Base-by-base conservation (phyloP, 2,113 vertebrate genomes). In the Eleginops maclovinus region DNA sequence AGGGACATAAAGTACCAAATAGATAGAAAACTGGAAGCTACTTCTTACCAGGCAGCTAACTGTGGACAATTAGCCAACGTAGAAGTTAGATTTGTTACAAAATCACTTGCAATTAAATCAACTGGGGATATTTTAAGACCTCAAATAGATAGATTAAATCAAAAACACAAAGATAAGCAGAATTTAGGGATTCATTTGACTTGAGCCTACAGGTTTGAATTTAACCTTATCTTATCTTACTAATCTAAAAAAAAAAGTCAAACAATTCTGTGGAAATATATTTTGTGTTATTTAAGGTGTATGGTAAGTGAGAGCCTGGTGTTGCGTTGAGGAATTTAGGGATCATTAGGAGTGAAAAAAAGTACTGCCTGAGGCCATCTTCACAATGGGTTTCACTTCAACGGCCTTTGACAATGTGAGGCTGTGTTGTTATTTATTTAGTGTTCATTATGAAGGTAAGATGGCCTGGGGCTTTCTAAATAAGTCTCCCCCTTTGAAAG, bases 341-440 rank as follows among this genome's bases (percentile, higher is more conserved):
- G 31, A 19, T 47, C 40, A 51, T 72, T 58, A 22, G 36, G 59
- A 17, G 6, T 13, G 17, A 51, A 51, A 51, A 49, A 75, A 74
- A 81, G 64, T 7, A 17, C 28, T 21, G 55, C 56, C 47, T 43
- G 50, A 44, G 60, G 83, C 59, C 3, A 11, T 11, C 4, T 7
- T 49, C 14, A 67, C 59, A 58, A 46, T 44, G 15, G 26, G 51
- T 43, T 54, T 74, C 64, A 31, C 63, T 59, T 68, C 13, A 44
- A 14, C 54, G 28, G 13, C 50, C 70, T 68, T 14, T 24, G 9
- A 75, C 53, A 54, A 58, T 67, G 22, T 11, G 9, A 21, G 53
- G 22, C 60, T 59, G 40, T 74, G 64, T 22, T 55, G 31, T 75
- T 77, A 44, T 85, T 66, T 75, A 83, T 54, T 67, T n/a, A 47